A percentile compares a stretch with the other conserved stretches of the same genome.
These are phyloP conservation scores for Cotesia typhae DNA, from an alignment of 1,140 invertebrate genomes.

Conservation along the genomic window DNA sequence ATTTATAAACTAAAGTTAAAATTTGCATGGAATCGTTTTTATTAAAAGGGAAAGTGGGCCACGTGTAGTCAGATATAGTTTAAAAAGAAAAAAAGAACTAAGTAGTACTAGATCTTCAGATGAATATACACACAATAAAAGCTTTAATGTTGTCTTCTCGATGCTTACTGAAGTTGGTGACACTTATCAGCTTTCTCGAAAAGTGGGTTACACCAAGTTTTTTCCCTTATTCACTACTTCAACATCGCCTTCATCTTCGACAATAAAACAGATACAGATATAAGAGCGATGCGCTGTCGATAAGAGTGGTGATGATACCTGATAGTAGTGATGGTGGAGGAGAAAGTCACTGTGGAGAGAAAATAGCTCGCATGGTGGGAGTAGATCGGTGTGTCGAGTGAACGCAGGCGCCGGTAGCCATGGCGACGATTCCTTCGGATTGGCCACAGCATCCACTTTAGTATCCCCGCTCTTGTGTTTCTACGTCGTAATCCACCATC, in stretches of 20 bases:
- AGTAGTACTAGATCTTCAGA: background rate
- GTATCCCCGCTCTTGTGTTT: constrained; percentile 51
- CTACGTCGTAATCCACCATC: constrained; percentile 57
- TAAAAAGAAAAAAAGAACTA: background rate
- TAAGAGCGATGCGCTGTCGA: background rate
- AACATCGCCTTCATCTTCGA: background rate
- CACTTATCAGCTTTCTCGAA: constrained; percentile 45
- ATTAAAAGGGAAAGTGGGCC: constrained; percentile 24
- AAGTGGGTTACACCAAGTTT: constrained; percentile 62
- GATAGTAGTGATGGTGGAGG: background rate
- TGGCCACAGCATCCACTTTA: constrained; percentile 64
- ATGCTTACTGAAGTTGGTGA: constrained; percentile 50
- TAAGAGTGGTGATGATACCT: constrained; percentile 7
- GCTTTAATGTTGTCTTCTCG: constrained; percentile 37
- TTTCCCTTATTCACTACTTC: background rate
- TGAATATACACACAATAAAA: background rate
- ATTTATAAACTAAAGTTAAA: constrained; percentile 6
- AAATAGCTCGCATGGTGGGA: constrained; percentile 26
- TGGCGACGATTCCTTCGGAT: constrained; percentile 65
- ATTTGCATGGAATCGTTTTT: background rate
- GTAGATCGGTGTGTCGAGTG: constrained; percentile 46
- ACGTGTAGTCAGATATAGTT: constrained; percentile 15
- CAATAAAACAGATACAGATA: background rate
- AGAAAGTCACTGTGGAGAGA: constrained; percentile 22
- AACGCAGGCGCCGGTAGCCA: constrained; percentile 63